Base-by-base conservation (phyloP, 2,797 vertebrate genomes). In the Sandelia bainsii region DNA sequence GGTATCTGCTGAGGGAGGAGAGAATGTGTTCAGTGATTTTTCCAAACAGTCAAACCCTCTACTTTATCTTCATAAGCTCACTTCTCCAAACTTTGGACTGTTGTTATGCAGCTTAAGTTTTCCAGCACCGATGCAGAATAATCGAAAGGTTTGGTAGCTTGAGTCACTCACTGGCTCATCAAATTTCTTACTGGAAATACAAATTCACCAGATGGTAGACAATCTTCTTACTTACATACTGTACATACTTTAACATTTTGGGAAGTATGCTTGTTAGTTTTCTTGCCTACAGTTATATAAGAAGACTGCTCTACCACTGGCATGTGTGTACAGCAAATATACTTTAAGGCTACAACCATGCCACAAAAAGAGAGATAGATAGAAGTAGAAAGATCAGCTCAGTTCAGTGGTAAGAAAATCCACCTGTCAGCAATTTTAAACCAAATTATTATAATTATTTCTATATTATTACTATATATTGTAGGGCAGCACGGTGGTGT, bases 21-120 rank as follows among this genome's bases (percentile, higher is more conserved):
- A 62, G 51, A 63, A 37, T 60, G 61, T 49, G 17, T 75, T 62
- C 34, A 62, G 37, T 29, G 51, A 52, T 65, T 79, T 72, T 69
- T 29, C 32, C 20, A 57, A 32, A 22, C 29, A 67, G 52, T 54
- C 49, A 62, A 69, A 68, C 37, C 1, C 27, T 72, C 11, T 12
- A 44, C 27, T 66, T 45, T 52, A 54, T 69, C 60, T 69, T 52
- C 52, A 57, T 9, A 8, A 72, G 34, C 25, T 27, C 50, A 42
- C 65, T 69, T 49, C 62, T 44, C 10, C 19, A 74, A 68, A 77
- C 25, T 78, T 65, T 40, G 39, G 23, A 19, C 34, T 22, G 27
- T 39, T 49, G 32, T 54, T 13, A 14, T 51, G n/a, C 25, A 72
- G 48, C 48, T 57, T 11, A 20, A 25, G 57, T 51, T 69, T 67